A percentile compares a stretch with the other conserved stretches of the same genome.
Evolutionary conservation across 2,888 invertebrate species (phyloP).

Genomic region (Acleris literana): DNA sequence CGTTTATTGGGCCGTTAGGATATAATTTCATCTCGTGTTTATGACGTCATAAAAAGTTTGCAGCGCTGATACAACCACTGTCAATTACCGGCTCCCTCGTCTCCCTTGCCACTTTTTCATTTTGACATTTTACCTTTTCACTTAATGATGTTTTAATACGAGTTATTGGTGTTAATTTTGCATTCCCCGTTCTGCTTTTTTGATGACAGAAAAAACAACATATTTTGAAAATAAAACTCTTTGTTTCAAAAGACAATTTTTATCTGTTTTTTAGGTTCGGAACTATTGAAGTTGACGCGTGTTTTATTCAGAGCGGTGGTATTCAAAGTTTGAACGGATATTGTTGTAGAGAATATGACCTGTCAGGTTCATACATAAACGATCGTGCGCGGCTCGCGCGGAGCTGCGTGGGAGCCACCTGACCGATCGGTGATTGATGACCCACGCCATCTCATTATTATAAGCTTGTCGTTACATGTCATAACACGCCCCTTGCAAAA

Average conservation of each 20-base stretch:
- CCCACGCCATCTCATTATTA: slow-evolving; percentile 60
- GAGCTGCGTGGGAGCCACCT: slow-evolving; percentile 45
- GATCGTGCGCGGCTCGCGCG: not conserved
- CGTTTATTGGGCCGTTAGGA: slow-evolving; percentile 80
- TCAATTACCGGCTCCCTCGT: slow-evolving; percentile 59
- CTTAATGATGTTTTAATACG: slow-evolving; percentile 41
- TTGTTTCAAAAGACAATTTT: too few relatives aligned
- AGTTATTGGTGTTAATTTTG: slow-evolving; percentile 26
- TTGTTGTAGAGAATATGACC: not conserved
- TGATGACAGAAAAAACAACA: not conserved
- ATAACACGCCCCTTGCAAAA: slow-evolving; percentile 32
- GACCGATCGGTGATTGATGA: slow-evolving; percentile 65
- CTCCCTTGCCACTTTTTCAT: slow-evolving; percentile 54
- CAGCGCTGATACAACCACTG: slow-evolving; percentile 74
- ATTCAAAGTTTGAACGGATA: not conserved
- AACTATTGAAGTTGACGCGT: too few relatives aligned
- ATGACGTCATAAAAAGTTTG: slow-evolving; percentile 78
- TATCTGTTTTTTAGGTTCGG: too few relatives aligned
- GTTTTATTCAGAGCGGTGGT: too few relatives aligned
- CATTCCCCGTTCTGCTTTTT: not conserved
- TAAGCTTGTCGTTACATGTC: slow-evolving; percentile 46
- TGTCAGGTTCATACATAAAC: slow-evolving; percentile 1
- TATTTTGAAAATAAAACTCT: not conserved
- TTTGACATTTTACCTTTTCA: slow-evolving; percentile 49
- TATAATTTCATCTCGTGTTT: slow-evolving; percentile 82